Base-by-base conservation (phyloP, 2,888 invertebrate genomes). In the Altica lythri region DNA sequence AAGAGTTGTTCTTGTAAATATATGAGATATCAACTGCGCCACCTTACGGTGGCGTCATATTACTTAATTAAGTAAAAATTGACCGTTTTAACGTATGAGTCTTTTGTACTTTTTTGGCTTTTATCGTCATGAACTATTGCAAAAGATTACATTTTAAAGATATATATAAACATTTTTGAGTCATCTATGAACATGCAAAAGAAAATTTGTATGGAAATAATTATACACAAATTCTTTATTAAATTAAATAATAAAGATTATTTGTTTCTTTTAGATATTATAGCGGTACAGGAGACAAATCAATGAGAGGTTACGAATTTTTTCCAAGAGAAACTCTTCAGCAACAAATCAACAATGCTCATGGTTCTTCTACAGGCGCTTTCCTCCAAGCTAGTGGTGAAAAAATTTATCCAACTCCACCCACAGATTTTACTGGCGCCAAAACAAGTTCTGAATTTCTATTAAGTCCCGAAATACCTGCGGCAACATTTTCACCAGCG, bases 251-350 rank as follows among this genome's bases (percentile, higher is more conserved):
- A 14, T 10, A 4, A 29, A 5, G 17, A 18, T 19, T 14, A 16
- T 38, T 10, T 19, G 8, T 12, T 30, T 10, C 22, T 10, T 17
- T 22, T 34, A 69, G 76, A 17, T 93, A 92, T 69, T 93, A 91
- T 75, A 90, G 89, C 65, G 90, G 92, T 1, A 90, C 91, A 0
- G 90, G 91, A 0, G 89, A 87, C 66, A 90, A 90, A 68, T 86
- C 86, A 6, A 88, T 86, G 80, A 73, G 85, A 1, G 86, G 86
- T 14, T 90, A 88, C 72, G 90, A 90, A 66, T 90, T 88, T 68
- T 83, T 89, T 59, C 89, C 89, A 0, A 77, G 89, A 9, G 89
- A 90, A 68, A 82, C 85, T 0, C 76, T 86, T 51, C 86, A 81
- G 71, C 86, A 84, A 59, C 81, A 82, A 34, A 72, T 80, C 40